Evolutionary conservation across 2,113 vertebrate genomes (phyloP).

Genomic region (Barnardius zonarius): DNA sequence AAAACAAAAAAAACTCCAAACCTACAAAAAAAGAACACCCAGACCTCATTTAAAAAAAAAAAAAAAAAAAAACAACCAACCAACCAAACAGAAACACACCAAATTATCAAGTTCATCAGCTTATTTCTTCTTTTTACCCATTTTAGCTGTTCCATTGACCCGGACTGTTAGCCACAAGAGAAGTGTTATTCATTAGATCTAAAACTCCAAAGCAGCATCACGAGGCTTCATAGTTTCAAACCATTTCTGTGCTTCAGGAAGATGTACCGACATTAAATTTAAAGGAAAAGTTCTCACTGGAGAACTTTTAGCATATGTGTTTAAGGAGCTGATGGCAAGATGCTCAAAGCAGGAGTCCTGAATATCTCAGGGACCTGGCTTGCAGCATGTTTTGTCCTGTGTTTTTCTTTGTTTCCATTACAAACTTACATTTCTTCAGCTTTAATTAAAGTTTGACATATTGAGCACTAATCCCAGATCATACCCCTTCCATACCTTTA

Average conservation of each 20-base stretch:
- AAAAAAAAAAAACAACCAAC: background rate
- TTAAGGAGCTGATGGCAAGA: background rate
- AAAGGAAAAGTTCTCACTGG: background rate
- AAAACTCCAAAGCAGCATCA: background rate
- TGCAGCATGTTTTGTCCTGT: background rate
- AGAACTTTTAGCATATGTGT: background rate
- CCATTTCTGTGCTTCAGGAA: background rate
- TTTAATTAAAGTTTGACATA: slow-evolving; percentile 17
- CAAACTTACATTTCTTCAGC: background rate
- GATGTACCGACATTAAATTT: background rate
- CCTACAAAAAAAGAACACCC: background rate
- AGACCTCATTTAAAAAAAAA: background rate
- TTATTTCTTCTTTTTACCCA: background rate
- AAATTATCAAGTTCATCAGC: background rate
- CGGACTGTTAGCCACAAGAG: background rate
- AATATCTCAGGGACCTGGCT: background rate
- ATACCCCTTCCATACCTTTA: slow-evolving; percentile 6
- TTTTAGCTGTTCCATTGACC: background rate
- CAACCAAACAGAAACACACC: too few relatives aligned
- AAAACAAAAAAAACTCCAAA: background rate
- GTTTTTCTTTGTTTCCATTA: slow-evolving; percentile 7
- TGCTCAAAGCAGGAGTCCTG: background rate
- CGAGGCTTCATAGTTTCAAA: background rate
- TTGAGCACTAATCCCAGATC: background rate
- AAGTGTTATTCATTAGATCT: background rate